Evolutionary conservation across 2,113 vertebrate species (phyloP).

Genomic region (Promerops cafer): DNA sequence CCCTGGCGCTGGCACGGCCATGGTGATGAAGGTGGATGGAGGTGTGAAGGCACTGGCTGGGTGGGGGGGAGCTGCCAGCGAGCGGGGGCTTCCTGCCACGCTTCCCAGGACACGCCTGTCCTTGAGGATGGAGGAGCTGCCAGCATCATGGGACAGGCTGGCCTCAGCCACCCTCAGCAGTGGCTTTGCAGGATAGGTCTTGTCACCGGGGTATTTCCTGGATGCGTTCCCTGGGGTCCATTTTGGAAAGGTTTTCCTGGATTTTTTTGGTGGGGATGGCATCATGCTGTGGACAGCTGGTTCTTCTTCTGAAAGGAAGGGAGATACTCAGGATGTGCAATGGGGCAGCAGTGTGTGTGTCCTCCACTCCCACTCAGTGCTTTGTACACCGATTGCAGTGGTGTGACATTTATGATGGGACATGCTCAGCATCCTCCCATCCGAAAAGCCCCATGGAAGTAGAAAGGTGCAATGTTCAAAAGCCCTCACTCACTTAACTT

Average conservation of each 20-base stretch:
- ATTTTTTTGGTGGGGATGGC: constrained; percentile 39
- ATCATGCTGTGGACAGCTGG: not conserved
- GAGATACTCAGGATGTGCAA: not conserved
- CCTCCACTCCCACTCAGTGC: not conserved
- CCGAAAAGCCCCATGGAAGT: not conserved
- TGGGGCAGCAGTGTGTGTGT: fast-evolving
- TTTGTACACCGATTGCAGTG: not conserved
- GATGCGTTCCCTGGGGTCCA: not conserved
- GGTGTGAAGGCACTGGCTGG: not conserved
- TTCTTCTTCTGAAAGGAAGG: constrained; percentile 51
- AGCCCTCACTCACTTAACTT: constrained; percentile 32
- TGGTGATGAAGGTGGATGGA: not conserved
- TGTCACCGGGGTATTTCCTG: not conserved
- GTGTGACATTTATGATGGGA: not conserved
- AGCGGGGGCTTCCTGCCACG: fast-evolving
- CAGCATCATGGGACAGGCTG: not conserved
- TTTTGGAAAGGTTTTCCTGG: constrained; percentile 62
- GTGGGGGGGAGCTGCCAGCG: not conserved
- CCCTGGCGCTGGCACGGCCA: not conserved
- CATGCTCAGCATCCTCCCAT: not conserved
- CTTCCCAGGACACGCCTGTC: not conserved
- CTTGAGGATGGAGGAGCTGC: not conserved
- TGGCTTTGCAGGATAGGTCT: not conserved
- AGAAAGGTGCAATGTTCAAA: not conserved
- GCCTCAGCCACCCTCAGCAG: not conserved